Evolutionary conservation across 2,888 invertebrate genomes (phyloP).

Genomic region (Atrina japonica): DNA sequence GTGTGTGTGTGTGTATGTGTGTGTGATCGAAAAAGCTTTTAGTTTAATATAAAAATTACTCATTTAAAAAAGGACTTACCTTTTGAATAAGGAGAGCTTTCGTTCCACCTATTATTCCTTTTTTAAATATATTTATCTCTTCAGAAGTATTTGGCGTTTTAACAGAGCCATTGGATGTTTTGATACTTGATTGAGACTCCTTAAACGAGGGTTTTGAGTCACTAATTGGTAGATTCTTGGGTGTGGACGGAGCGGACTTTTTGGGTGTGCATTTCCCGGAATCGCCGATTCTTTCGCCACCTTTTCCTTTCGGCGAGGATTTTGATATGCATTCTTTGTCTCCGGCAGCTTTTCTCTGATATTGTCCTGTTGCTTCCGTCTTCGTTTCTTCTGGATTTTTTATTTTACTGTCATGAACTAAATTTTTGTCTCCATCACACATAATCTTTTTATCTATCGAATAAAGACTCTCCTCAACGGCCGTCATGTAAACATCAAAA

Average conservation of each 20-base stretch:
- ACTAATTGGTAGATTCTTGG: conserved; percentile 15
- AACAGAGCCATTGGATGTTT: conserved; percentile 33
- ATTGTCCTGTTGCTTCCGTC: conserved; percentile 6
- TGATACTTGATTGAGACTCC: not conserved
- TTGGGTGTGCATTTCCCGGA: conserved; percentile 43
- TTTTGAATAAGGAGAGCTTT: conserved; percentile 52
- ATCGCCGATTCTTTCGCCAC: conserved; percentile 34
- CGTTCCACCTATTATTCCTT: conserved; percentile 49
- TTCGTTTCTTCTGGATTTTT: conserved; percentile 16
- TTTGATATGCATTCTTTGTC: not conserved
- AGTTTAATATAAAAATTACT: no score
- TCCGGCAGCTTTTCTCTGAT: not conserved
- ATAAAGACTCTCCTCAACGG: conserved; percentile 30
- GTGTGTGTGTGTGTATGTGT: no score
- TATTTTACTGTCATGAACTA: not conserved
- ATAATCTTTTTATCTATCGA: conserved; percentile 15
- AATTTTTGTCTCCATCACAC: not conserved
- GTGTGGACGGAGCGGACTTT: conserved; percentile 23
- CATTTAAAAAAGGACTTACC: no score
- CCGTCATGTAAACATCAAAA: conserved; percentile 40
- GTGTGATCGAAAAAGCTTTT: no score
- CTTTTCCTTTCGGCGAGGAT: conserved; percentile 31
- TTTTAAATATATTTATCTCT: conserved; percentile 39
- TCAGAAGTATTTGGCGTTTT: conserved; percentile 42
- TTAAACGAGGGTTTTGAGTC: not conserved